These are phyloP conservation scores for Heteromormyrus szaboi DNA, from an alignment of 2,797 vertebrate genomes.

Conservation along the genomic window DNA sequence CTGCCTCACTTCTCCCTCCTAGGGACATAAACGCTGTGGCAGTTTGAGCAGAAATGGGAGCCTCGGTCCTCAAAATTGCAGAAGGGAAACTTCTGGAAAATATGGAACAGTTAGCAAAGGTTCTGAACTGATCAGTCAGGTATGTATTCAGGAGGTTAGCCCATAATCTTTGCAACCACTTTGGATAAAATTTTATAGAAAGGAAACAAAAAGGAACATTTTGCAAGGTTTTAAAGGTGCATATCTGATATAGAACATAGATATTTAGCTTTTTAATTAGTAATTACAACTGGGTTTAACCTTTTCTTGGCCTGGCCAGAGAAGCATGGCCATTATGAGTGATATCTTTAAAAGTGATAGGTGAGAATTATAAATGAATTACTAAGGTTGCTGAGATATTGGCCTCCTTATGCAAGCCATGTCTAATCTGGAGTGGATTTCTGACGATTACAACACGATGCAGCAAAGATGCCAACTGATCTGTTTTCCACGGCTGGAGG, in stretches of 20 bases:
- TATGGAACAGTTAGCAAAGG: background rate
- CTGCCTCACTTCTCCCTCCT: background rate
- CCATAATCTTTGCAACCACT: background rate
- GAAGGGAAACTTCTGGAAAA: background rate
- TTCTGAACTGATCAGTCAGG: background rate
- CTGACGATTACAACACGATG: conserved; percentile 79
- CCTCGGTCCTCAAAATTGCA: background rate
- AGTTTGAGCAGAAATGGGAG: background rate
- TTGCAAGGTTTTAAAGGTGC: background rate
- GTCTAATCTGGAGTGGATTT: conserved; percentile 90
- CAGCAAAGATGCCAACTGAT: conserved; percentile 66
- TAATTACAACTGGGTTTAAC: conserved; percentile 97
- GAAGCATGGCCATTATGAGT: conserved; percentile 80
- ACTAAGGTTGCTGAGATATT: conserved; percentile 80
- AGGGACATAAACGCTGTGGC: background rate
- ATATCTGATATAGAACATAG: conserved; percentile 8
- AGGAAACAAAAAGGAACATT: background rate
- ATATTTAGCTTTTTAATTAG: conserved; percentile 79
- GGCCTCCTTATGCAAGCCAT: conserved; percentile 80
- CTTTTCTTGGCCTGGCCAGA: conserved; percentile 85
- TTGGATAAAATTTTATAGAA: background rate
- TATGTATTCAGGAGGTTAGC: background rate
- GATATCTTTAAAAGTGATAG: conserved; percentile 87
- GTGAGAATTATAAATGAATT: conserved; percentile 84
- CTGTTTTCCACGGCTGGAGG: conserved; percentile 47